phyloP scores from a whole-genome alignment of 2,888 invertebrate genomes.

The Lasioglossum malachurum region DNA sequence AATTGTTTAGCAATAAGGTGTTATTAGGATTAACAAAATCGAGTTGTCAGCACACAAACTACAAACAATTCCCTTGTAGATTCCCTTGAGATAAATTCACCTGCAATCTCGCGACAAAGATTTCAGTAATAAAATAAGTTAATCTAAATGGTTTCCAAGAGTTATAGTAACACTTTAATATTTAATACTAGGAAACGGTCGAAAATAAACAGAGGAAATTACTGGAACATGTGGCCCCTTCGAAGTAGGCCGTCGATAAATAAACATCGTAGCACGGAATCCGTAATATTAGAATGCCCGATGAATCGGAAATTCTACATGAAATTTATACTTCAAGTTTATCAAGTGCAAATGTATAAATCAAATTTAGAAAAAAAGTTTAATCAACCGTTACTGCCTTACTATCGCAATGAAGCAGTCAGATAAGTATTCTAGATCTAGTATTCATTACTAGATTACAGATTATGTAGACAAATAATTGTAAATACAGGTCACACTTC shows the following conservation, averaged over 20 bases:
- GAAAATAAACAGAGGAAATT: conserved; percentile 36
- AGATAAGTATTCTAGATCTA: not conserved
- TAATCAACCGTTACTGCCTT: not conserved
- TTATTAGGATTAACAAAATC: not conserved
- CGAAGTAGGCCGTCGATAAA: conserved; percentile 45
- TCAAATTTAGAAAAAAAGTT: not conserved
- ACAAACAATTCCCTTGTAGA: not conserved
- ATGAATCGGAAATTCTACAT: not conserved
- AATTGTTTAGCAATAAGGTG: not conserved
- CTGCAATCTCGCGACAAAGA: not conserved
- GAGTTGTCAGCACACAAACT: not conserved
- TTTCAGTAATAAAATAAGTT: not conserved
- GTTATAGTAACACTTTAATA: not conserved
- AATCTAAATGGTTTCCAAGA: too few relatives aligned
- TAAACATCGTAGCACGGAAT: conserved; percentile 37
- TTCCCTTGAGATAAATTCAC: not conserved
- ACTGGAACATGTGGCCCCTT: conserved; percentile 13
- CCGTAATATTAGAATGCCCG: conserved; percentile 16
- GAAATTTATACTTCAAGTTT: not conserved
- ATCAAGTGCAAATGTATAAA: not conserved
- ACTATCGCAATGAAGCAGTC: not conserved
- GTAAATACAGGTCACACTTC: too few relatives aligned
- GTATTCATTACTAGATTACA: too few relatives aligned
- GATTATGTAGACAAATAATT: too few relatives aligned
- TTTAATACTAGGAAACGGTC: conserved; percentile 1